Percentiles rank a stretch among this genome's conserved stretches.
phyloP scores from a whole-genome alignment of 2,888 invertebrate species.

The Autographa pulchrina region DNA sequence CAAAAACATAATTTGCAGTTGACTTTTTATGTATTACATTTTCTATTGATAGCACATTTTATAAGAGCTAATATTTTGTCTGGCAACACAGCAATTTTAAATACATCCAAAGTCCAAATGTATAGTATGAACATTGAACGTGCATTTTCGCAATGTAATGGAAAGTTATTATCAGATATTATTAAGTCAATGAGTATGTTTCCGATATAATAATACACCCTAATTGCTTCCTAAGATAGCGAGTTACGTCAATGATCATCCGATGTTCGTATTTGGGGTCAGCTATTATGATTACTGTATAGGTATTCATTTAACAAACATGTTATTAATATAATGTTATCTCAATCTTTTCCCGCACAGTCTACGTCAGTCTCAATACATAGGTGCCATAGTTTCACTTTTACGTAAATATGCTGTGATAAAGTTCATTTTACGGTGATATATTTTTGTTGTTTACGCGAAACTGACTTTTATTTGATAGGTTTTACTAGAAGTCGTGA shows the following conservation, averaged over 20 bases:
- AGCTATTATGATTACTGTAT: slow-evolving; percentile 49
- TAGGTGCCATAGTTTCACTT: slow-evolving; percentile 11
- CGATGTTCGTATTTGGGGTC: slow-evolving; percentile 64
- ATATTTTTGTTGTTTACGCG: neutral
- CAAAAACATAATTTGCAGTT: neutral
- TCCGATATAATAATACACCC: slow-evolving; percentile 27
- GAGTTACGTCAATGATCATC: slow-evolving; percentile 62
- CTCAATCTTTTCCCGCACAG: slow-evolving; percentile 33
- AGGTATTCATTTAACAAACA: slow-evolving; percentile 53
- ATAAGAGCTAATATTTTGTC: neutral
- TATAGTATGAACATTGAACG: neutral
- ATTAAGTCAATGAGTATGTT: slow-evolving; percentile 20
- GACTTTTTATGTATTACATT: neutral
- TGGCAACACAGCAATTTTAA: neutral
- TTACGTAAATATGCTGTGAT: slow-evolving; percentile 6
- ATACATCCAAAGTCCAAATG: neutral
- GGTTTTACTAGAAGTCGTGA: neutral
- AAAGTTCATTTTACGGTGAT: slow-evolving; percentile 2
- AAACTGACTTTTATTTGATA: neutral
- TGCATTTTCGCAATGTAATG: neutral
- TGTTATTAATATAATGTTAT: slow-evolving; percentile 40
- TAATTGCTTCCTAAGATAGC: slow-evolving; percentile 47
- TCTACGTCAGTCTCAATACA: neutral
- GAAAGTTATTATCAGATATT: neutral
- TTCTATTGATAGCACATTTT: neutral